Percentiles rank a stretch among this genome's conserved stretches.
Conservation (phyloP, 2,888 invertebrate species). For the Isoperla grammatica region DNA sequence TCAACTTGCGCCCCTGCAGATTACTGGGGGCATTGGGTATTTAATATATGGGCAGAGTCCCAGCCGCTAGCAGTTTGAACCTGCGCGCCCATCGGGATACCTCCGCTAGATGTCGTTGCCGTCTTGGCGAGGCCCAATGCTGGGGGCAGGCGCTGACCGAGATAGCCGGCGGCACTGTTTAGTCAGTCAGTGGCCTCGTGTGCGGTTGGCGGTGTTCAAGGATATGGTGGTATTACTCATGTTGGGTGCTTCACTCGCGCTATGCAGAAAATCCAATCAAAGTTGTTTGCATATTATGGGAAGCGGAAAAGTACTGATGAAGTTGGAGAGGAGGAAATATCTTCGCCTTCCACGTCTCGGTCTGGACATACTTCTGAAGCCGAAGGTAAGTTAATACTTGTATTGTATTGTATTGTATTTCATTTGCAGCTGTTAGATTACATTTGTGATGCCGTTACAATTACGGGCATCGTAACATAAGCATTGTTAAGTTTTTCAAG, state of each 20-base stretch:
- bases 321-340: background rate
- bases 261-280: constrained; percentile 7
- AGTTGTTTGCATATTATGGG: background rate
- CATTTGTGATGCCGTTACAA: too few species aligned
- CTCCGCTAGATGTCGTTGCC: too few species aligned
- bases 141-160: background rate
- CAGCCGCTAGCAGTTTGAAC: too few species aligned
- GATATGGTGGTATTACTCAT: too few species aligned
- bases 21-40: too few species aligned
- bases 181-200: background rate
- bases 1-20: background rate
- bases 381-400: background rate
- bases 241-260: background rate
- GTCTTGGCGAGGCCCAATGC: too few species aligned
- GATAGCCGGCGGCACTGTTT: background rate
- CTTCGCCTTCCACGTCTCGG: background rate
- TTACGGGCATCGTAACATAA: too few species aligned
- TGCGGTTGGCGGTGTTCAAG: background rate
- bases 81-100: too few species aligned
- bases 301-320: background rate
- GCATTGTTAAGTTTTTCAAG: too few species aligned
- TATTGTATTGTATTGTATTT: background rate
- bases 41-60: too few species aligned
- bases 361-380: constrained; percentile 1
- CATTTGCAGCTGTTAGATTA: too few species aligned